Conservation (phyloP, 2,113 vertebrate species). For the Cnemophilus loriae region DNA sequence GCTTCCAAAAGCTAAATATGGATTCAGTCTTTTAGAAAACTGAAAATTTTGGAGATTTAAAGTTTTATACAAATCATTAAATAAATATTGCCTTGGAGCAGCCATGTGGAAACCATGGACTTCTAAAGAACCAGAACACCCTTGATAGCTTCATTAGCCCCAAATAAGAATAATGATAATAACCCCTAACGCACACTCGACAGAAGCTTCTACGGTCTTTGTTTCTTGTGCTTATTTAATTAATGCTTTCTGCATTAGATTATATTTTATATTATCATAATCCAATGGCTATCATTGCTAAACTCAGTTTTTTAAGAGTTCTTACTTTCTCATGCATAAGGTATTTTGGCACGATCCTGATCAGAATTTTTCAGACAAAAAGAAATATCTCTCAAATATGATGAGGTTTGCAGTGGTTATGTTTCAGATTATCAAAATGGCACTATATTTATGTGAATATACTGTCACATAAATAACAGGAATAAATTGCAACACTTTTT, state of each 20-base stretch:
- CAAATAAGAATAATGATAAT: background rate
- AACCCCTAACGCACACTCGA: background rate
- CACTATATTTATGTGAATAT: background rate
- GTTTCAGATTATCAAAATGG: background rate
- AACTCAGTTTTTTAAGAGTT: background rate
- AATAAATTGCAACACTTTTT: background rate
- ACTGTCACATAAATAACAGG: background rate
- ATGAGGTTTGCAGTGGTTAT: background rate
- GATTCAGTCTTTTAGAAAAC: conserved; percentile 16
- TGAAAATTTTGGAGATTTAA: background rate
- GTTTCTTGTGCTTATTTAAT: background rate
- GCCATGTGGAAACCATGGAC: background rate
- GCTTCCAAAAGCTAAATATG: conserved; percentile 39
- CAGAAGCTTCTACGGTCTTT: background rate
- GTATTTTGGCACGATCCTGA: background rate
- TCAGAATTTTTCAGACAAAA: background rate
- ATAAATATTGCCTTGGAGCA: background rate
- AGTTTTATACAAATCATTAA: conserved; percentile 23
- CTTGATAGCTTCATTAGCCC: background rate
- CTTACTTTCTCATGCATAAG: background rate
- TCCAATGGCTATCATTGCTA: background rate
- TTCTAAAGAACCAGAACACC: background rate
- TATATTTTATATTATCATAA: background rate
- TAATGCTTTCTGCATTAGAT: background rate
- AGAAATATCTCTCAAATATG: background rate